These are phyloP conservation scores for Halyomorpha halys DNA, from an alignment of 1,140 invertebrate species.

Conservation along the genomic window DNA sequence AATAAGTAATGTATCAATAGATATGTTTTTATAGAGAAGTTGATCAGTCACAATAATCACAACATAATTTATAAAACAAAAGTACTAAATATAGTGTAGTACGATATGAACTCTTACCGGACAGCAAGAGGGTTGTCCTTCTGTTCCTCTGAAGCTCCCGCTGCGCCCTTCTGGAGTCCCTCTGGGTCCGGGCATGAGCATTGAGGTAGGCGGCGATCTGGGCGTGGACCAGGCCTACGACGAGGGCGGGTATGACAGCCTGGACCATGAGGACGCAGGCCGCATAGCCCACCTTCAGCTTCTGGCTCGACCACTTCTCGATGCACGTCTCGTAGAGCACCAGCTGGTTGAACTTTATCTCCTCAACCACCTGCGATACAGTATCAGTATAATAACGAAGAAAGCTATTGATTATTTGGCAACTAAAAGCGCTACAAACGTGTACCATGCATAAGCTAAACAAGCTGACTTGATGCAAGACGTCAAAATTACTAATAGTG, in stretches of 20 bases:
- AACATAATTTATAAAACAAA: too few relatives aligned
- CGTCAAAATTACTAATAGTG: too few relatives aligned
- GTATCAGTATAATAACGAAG: too few relatives aligned
- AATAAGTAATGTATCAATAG: too few relatives aligned
- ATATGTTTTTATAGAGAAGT: too few relatives aligned
- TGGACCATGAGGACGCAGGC: conserved; percentile 43
- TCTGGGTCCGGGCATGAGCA: conserved; percentile 32
- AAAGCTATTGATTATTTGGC: too few relatives aligned
- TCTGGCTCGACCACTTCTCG: conserved; percentile 38
- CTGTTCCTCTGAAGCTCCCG: conserved; percentile 41
- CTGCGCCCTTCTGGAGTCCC: conserved; percentile 33
- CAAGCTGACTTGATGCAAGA: too few relatives aligned
- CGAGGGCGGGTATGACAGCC: conserved; percentile 45
- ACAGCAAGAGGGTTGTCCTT: conserved; percentile 42
- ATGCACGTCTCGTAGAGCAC: conserved; percentile 38
- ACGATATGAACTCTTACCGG: conserved; percentile 25
- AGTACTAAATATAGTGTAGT: too few relatives aligned
- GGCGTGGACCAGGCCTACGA: conserved; percentile 43
- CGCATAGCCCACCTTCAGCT: conserved; percentile 41
- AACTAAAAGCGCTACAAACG: too few relatives aligned
- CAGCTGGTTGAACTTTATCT: conserved; percentile 34
- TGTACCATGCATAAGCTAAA: too few relatives aligned
- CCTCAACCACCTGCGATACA: conserved; percentile 34
- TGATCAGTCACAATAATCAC: too few relatives aligned
- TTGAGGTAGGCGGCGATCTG: conserved; percentile 41